phyloP scores from a whole-genome alignment of 2,113 vertebrate genomes.

The Seriola rivoliana region DNA sequence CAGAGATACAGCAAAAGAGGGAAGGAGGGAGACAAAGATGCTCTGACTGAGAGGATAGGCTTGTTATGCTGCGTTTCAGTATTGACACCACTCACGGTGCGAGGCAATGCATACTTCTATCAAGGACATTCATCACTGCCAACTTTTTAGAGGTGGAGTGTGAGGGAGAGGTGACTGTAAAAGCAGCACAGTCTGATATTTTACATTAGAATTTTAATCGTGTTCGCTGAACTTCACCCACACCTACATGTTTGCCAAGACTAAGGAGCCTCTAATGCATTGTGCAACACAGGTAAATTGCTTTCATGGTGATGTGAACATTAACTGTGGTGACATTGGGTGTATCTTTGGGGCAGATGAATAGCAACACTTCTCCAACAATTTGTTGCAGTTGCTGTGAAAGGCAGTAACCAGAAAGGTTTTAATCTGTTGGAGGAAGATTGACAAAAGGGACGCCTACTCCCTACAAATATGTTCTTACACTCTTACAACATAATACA shows the following conservation, averaged over 20 bases:
- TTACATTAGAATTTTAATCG: conserved; percentile 11
- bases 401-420: conserved; percentile 15
- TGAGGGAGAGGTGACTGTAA: neutral
- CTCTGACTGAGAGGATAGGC: conserved; percentile 12
- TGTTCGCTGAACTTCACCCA: conserved; percentile 6
- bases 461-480: conserved; percentile 7
- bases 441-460: neutral
- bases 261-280: neutral
- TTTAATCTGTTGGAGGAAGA: neutral
- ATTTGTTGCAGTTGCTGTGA: neutral
- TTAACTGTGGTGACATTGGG: conserved; percentile 2
- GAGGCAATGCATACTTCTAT: conserved; percentile 14
- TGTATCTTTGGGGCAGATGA: conserved; percentile 6
- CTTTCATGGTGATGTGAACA: conserved; percentile 13
- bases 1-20: conserved; percentile 6
- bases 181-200: neutral
- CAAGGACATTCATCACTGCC: conserved; percentile 42
- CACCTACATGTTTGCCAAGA: conserved; percentile 1
- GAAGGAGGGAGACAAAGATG: conserved; percentile 13
- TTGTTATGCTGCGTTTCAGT: conserved; percentile 31
- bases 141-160: conserved; percentile 21
- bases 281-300: neutral
- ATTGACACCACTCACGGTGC: conserved; percentile 23
- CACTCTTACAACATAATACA: conserved; percentile 4
- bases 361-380: neutral